phyloP scores from a whole-genome alignment of 2,797 vertebrate genomes.

The Thunnus albacares region DNA sequence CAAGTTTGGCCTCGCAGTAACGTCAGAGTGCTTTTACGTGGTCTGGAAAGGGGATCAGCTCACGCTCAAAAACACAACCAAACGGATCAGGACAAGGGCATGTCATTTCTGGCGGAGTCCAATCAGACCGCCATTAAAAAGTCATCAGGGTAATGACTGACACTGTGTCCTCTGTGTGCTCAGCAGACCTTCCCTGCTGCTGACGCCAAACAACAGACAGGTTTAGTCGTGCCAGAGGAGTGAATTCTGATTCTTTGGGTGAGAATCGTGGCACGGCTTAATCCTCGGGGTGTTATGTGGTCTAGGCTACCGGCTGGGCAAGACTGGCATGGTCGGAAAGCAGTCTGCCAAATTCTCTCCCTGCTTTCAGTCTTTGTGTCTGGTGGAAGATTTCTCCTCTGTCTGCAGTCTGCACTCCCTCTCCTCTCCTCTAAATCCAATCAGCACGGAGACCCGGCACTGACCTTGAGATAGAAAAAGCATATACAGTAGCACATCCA shows the following conservation, averaged over 20 bases:
- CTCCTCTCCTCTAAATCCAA: conserved; percentile 73
- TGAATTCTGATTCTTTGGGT: conserved; percentile 36
- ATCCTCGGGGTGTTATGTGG: conserved; percentile 30
- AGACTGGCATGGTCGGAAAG: conserved; percentile 24
- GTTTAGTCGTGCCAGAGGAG: conserved; percentile 44
- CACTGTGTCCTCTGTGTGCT: conserved; percentile 72
- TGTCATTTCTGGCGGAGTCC: conserved; percentile 70
- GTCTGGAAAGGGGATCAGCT: conserved; percentile 41
- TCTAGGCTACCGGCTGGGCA: conserved; percentile 9
- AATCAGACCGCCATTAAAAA: conserved; percentile 82
- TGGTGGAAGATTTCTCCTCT: conserved; percentile 63
- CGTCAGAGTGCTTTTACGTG: conserved; percentile 9
- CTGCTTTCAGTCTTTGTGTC: conserved; percentile 48
- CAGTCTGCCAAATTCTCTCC: conserved; percentile 41
- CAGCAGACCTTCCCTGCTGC: conserved; percentile 58
- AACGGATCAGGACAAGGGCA: conserved; percentile 72
- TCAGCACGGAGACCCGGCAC: conserved; percentile 73
- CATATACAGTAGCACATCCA: conserved; percentile 62
- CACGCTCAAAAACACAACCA: conserved; percentile 49
- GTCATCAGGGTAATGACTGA: conserved; percentile 79
- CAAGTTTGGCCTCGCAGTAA: conserved; percentile 22
- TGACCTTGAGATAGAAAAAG: conserved; percentile 82
- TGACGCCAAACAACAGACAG: conserved; percentile 46
- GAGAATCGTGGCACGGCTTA: conserved; percentile 29
- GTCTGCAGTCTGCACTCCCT: conserved; percentile 62